A percentile compares a stretch with the other conserved stretches of the same genome.
phyloP scores from a whole-genome alignment of 2,113 vertebrate genomes.

The Platycercus adscitus region DNA sequence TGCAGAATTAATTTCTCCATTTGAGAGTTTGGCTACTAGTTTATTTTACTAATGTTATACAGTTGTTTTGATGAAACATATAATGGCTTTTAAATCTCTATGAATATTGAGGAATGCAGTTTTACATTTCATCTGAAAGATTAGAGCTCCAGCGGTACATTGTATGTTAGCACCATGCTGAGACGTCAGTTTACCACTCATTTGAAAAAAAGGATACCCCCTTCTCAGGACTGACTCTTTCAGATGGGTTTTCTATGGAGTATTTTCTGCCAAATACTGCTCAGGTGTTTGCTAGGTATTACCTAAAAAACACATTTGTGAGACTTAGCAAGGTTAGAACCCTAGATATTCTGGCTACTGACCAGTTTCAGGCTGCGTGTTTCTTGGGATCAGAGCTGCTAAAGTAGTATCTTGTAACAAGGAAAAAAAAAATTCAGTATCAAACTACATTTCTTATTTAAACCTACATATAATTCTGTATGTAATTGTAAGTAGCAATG shows the following conservation, averaged over 20 bases:
- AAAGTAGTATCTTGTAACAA: background rate
- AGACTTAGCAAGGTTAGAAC: background rate
- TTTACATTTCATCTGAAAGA: background rate
- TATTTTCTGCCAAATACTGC: background rate
- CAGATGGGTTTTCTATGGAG: background rate
- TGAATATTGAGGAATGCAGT: background rate
- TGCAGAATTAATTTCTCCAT: background rate
- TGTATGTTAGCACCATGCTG: background rate
- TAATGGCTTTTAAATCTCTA: background rate
- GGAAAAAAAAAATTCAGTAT: background rate
- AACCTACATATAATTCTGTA: background rate
- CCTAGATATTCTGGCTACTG: background rate
- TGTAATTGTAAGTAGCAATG: background rate
- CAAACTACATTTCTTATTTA: background rate
- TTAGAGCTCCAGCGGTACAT: background rate
- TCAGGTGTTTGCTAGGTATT: background rate
- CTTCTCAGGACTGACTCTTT: background rate
- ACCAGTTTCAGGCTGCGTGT: background rate
- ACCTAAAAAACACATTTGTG: background rate
- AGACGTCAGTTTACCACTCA: background rate
- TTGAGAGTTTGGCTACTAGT: background rate
- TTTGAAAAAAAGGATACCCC: background rate
- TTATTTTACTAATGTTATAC: background rate
- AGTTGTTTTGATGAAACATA: background rate
- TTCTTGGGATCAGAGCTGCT: background rate